These are phyloP conservation scores for Varanus komodoensis DNA, from an alignment of 2,113 vertebrate genomes.

Conservation along the genomic window DNA sequence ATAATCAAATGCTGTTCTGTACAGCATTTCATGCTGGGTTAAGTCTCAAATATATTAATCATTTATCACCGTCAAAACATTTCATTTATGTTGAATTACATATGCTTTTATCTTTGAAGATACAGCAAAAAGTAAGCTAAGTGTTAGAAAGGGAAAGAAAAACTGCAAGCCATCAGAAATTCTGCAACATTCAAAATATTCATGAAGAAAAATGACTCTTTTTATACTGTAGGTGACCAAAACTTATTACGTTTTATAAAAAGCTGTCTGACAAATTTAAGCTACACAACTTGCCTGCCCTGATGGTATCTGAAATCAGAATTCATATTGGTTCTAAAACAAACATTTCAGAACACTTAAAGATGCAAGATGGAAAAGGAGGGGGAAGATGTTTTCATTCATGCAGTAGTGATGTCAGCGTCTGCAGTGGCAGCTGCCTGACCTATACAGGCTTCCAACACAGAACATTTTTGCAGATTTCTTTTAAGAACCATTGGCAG, in stretches of 20 bases:
- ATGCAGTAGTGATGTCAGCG: conserved; percentile 76
- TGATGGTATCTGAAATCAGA: not conserved
- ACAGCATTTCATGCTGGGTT: not conserved
- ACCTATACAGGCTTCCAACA: conserved; percentile 67
- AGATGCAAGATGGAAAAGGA: conserved; percentile 31
- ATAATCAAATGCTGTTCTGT: not conserved
- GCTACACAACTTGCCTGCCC: not conserved
- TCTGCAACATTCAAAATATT: not conserved
- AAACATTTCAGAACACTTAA: not conserved
- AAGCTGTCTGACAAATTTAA: conserved; percentile 18
- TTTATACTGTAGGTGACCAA: not conserved
- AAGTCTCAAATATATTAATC: conserved; percentile 5
- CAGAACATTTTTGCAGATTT: conserved; percentile 50
- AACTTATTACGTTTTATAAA: not conserved
- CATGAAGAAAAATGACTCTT: not conserved
- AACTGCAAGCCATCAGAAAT: not conserved
- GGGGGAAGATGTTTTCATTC: conserved; percentile 68
- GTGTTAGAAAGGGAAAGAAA: not conserved
- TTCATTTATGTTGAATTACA: conserved; percentile 16
- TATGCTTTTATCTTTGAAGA: not conserved
- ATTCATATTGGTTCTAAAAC: conserved; percentile 30
- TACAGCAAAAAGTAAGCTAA: conserved; percentile 5
- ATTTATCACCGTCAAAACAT: conserved; percentile 26
- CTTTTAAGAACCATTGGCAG: conserved; percentile 16
- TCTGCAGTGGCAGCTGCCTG: conserved; percentile 72